Conservation (phyloP, 1,140 invertebrate species). For the Zaprionus africanus region DNA sequence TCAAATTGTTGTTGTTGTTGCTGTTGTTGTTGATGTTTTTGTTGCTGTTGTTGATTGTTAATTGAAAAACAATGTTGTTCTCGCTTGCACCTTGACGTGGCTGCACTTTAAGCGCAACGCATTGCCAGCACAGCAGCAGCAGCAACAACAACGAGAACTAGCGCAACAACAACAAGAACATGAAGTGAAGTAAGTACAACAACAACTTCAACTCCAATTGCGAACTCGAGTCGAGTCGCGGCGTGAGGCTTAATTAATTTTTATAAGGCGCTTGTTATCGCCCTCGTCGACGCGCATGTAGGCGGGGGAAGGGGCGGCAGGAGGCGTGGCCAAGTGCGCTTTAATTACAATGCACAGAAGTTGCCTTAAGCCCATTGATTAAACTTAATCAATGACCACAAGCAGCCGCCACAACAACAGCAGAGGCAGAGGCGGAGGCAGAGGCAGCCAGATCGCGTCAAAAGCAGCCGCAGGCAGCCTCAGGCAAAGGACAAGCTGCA, state of each 20-base stretch:
- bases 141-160: slow-evolving; percentile 16
- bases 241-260: slow-evolving; percentile 77
- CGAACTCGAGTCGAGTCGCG: slow-evolving; percentile 23
- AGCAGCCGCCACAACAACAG: slow-evolving; percentile 40
- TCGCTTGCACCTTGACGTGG: slow-evolving; percentile 49
- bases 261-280: slow-evolving; percentile 71
- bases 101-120: slow-evolving; percentile 63
- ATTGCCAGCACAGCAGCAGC: slow-evolving; percentile 6
- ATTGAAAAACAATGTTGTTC: slow-evolving; percentile 81
- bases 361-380: slow-evolving; percentile 81
- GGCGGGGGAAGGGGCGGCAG: not conserved
- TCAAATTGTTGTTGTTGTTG: slow-evolving; percentile 42
- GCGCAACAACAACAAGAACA: slow-evolving; percentile 17
- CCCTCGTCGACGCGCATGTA: slow-evolving; percentile 14
- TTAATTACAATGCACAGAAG: slow-evolving; percentile 79
- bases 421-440: not conserved
- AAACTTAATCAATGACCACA: slow-evolving; percentile 81
- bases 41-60: slow-evolving; percentile 79
- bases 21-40: not conserved
- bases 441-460: slow-evolving; percentile 1
- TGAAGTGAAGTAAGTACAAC: slow-evolving; percentile 7
- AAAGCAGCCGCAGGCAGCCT: slow-evolving; percentile 23
- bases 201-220: slow-evolving; percentile 14
- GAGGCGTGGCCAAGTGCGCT: slow-evolving; percentile 46
- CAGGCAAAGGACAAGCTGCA: slow-evolving; percentile 5